These are phyloP conservation scores for Oxyscelio sp. DNA, from an alignment of 2,888 invertebrate species.

Conservation along the genomic window DNA sequence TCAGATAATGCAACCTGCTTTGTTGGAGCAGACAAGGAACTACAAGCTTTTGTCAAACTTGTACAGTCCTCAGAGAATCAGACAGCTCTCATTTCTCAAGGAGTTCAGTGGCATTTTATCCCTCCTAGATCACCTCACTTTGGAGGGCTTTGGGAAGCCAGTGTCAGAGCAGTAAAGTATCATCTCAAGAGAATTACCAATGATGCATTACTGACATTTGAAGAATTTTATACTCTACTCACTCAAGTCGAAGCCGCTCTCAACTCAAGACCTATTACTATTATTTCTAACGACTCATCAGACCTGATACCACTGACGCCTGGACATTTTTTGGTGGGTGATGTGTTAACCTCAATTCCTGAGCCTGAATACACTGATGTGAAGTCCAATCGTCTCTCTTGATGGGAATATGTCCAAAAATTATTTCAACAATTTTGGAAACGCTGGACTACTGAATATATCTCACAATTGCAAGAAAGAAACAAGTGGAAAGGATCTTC, in stretches of 20 bases:
- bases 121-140: constrained; percentile 13
- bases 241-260: constrained; percentile 79
- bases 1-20: constrained; percentile 22
- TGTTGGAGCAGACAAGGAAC: constrained; percentile 10
- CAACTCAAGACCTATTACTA: constrained; percentile 80
- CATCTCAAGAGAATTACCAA: constrained; percentile 76
- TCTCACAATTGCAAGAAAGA: constrained; percentile 17
- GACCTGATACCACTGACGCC: constrained; percentile 80
- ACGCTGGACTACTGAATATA: constrained; percentile 21
- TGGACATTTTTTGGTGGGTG: constrained; percentile 82
- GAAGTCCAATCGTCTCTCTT: constrained; percentile 67
- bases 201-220: constrained; percentile 74
- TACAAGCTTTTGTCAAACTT: not conserved
- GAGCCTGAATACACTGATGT: constrained; percentile 71
- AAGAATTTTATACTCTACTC: constrained; percentile 79
- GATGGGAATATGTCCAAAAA: constrained; percentile 56
- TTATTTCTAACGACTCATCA: constrained; percentile 75
- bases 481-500: not conserved
- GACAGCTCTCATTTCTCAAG: not conserved
- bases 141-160: constrained; percentile 23
- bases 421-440: constrained; percentile 26
- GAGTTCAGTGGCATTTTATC: constrained; percentile 7
- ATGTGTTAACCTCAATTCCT: constrained; percentile 68
- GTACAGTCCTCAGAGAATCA: not conserved
- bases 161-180: constrained; percentile 71